Percentiles rank a stretch among this genome's conserved stretches.
phyloP scores from a whole-genome alignment of 2,113 vertebrate species.

The Seriola rivoliana region DNA sequence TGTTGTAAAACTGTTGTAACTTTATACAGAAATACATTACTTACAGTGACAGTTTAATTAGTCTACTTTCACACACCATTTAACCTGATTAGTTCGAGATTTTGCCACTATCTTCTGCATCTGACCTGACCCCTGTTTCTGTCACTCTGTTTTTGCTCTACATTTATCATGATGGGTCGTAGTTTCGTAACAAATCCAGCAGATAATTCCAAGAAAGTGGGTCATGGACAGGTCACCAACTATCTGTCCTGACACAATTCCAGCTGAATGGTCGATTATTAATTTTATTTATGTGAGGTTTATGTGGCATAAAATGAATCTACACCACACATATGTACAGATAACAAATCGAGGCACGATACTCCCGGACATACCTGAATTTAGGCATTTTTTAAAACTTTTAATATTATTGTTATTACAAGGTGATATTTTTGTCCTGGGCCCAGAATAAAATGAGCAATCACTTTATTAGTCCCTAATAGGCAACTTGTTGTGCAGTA shows the following conservation, averaged over 20 bases:
- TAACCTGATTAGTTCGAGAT: background rate
- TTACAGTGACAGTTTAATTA: background rate
- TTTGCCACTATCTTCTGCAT: background rate
- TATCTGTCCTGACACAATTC: slow-evolving; percentile 52
- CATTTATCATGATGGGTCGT: slow-evolving; percentile 39
- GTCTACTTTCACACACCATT: background rate
- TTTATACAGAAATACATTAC: background rate
- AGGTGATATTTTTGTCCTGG: background rate
- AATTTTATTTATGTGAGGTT: slow-evolving; percentile 20
- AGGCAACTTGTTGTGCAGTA: background rate
- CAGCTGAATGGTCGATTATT: background rate
- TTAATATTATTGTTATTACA: too few relatives aligned
- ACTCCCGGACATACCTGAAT: too few relatives aligned
- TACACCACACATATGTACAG: background rate
- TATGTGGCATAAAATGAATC: background rate
- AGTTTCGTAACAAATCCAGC: slow-evolving; percentile 47
- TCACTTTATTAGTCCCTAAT: background rate
- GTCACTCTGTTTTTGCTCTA: slow-evolving; percentile 37
- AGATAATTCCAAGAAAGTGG: slow-evolving; percentile 64
- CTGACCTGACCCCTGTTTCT: slow-evolving; percentile 23
- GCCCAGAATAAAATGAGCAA: background rate
- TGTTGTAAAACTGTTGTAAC: too few relatives aligned
- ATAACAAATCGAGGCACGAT: background rate
- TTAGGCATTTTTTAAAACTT: too few relatives aligned
- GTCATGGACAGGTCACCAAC: slow-evolving; percentile 49